Evolutionary conservation across 2,888 invertebrate species (phyloP).

Genomic region (Clostera curtula): DNA sequence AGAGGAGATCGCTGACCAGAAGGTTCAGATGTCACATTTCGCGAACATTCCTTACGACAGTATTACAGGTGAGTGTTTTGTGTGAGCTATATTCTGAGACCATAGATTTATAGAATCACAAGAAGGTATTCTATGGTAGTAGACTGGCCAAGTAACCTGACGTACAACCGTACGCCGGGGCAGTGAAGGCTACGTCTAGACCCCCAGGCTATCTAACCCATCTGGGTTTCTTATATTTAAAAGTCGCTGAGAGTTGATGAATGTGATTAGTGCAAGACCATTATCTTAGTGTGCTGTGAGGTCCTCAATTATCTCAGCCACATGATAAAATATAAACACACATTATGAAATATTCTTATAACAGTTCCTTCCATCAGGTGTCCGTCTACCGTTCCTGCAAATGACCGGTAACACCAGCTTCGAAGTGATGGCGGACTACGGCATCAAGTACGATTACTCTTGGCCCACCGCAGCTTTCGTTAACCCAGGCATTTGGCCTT

Average conservation of each 20-base stretch:
- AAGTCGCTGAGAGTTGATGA: too few species aligned
- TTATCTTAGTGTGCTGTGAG: neutral
- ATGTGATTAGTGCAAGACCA: too few species aligned
- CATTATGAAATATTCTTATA: neutral
- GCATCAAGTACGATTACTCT: slow-evolving; percentile 76
- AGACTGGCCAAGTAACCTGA: too few species aligned
- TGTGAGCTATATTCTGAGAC: neutral
- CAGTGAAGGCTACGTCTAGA: too few species aligned
- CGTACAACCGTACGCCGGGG: too few species aligned
- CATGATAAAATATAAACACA: neutral
- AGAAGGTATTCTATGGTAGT: neutral
- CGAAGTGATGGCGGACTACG: slow-evolving; percentile 64
- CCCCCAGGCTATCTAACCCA: too few species aligned
- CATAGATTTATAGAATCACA: neutral
- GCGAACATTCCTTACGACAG: slow-evolving; percentile 65
- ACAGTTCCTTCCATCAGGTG: slow-evolving; percentile 36
- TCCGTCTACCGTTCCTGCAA: slow-evolving; percentile 75
- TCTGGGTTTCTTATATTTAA: too few species aligned
- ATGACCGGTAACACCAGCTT: slow-evolving; percentile 74
- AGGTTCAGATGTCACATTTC: slow-evolving; percentile 58
- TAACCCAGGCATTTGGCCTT: slow-evolving; percentile 77
- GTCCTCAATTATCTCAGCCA: neutral
- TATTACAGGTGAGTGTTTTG: slow-evolving; percentile 40
- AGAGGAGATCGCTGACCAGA: slow-evolving; percentile 77
- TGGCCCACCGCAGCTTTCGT: slow-evolving; percentile 67